Evolutionary conservation across 2,797 vertebrate species (phyloP).

Genomic region (Malacoraja senta): DNA sequence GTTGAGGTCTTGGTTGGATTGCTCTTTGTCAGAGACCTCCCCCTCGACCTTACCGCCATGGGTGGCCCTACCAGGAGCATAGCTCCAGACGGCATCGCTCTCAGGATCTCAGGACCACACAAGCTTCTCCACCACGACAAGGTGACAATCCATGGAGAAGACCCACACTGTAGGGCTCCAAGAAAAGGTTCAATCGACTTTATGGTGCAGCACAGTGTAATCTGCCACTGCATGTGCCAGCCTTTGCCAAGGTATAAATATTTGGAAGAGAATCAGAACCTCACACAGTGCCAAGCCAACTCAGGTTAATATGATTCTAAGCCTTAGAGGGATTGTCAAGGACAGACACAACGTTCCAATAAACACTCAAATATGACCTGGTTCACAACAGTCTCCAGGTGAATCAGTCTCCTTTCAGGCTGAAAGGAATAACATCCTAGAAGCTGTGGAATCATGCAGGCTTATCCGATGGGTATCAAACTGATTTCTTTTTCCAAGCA

Average conservation of each 20-base stretch:
- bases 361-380: background rate
- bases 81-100: too few species aligned
- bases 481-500: background rate
- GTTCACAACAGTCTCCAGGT: conserved; percentile 17
- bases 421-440: background rate
- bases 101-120: too few species aligned
- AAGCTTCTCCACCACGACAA: too few species aligned
- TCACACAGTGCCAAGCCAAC: background rate
- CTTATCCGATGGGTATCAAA: background rate
- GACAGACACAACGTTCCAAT: background rate
- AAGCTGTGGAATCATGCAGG: background rate
- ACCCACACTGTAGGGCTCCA: too few species aligned
- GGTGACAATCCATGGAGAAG: too few species aligned
- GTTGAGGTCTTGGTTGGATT: too few species aligned
- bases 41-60: too few species aligned
- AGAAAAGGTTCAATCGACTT: too few species aligned
- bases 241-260: background rate
- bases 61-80: too few species aligned
- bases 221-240: background rate
- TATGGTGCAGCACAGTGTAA: too few species aligned
- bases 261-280: background rate
- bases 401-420: background rate
- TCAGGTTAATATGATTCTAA: background rate
- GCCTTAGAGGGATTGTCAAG: conserved; percentile 4
- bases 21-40: too few species aligned